Percentiles rank a stretch among this genome's conserved stretches.
These are phyloP conservation scores for Chaetodon auriga DNA, from an alignment of 2,113 vertebrate genomes.

Conservation along the genomic window DNA sequence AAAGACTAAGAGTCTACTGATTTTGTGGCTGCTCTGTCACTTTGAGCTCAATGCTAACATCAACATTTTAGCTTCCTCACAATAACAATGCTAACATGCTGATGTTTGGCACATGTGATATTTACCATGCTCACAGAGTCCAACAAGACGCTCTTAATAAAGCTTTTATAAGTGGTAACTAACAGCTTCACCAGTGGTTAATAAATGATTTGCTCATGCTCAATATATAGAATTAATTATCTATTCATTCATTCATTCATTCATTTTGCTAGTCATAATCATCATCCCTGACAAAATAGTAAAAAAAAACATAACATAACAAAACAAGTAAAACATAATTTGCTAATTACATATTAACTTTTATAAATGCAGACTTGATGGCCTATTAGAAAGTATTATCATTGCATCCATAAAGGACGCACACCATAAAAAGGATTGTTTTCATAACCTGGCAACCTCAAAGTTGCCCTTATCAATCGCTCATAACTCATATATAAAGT, in stretches of 20 bases:
- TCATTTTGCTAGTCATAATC: background rate
- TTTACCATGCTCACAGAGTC: background rate
- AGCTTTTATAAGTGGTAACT: background rate
- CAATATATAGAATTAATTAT: background rate
- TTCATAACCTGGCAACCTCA: background rate
- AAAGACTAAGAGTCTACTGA: background rate
- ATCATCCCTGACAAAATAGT: background rate
- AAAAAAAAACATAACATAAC: background rate
- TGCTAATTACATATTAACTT: background rate
- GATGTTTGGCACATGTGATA: background rate
- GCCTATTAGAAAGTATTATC: background rate
- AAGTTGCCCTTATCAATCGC: background rate
- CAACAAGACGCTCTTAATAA: background rate
- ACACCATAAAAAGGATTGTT: background rate
- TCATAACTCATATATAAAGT: background rate
- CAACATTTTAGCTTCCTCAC: background rate
- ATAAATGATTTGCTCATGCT: background rate
- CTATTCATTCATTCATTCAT: background rate
- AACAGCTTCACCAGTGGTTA: background rate
- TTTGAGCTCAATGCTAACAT: background rate
- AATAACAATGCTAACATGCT: background rate
- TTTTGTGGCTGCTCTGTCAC: background rate
- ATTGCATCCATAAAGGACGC: background rate
- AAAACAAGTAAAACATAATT: background rate
- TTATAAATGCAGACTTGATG: background rate